phyloP scores from a whole-genome alignment of 2,113 vertebrate species.

The Petrocephalus microphthalmus region DNA sequence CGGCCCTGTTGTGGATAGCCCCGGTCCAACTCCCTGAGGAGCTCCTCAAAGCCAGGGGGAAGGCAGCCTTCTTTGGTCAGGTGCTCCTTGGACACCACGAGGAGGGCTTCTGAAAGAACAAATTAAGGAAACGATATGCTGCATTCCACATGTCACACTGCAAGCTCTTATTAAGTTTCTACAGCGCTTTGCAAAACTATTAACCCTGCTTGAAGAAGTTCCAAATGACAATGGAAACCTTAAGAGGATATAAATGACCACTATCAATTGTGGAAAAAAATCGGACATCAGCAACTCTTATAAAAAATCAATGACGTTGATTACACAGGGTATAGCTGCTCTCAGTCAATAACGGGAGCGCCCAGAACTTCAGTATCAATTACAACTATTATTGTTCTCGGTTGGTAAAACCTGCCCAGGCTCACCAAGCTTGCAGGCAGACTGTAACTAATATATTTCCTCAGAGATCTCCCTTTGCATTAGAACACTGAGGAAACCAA shows the following conservation, averaged over 20 bases:
- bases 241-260: neutral
- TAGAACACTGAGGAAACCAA: neutral
- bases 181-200: neutral
- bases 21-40: slow-evolving; percentile 64
- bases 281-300: neutral
- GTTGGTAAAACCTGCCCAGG: neutral
- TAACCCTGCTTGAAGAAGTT: neutral
- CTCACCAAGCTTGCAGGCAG: neutral
- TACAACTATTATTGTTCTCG: neutral
- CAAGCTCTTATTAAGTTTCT: neutral
- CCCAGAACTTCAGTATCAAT: neutral
- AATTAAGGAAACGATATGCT: slow-evolving; percentile 3
- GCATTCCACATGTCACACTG: neutral
- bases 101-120: slow-evolving; percentile 68
- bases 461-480: neutral
- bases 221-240: neutral
- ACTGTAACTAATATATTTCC: neutral
- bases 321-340: neutral
- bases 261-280: neutral
- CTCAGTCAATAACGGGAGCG: neutral
- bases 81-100: slow-evolving; percentile 59
- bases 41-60: slow-evolving; percentile 66
- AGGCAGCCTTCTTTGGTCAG: slow-evolving; percentile 58
- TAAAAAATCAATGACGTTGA: neutral
- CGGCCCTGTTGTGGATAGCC: slow-evolving; percentile 35